Evolutionary conservation across 2,113 vertebrate species (phyloP).

Genomic region (Ovis aries): ARS-UI_Ramb_v3.0 NC_056058.1:72303001-72303500

Average conservation of each 20-base stretch:
- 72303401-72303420: not conserved
- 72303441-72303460: not conserved
- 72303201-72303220: not conserved
- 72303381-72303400: slow-evolving; percentile 17
- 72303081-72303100: not conserved
- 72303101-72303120: not conserved
- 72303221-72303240: not conserved
- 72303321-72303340: slow-evolving; percentile 36
- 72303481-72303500: not conserved
- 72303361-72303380: slow-evolving; percentile 13
- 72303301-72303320: slow-evolving; percentile 24
- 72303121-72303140: not conserved
- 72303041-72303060: not conserved
- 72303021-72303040: not conserved
- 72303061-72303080: not conserved
- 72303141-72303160: not conserved
- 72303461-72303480: not conserved
- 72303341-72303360: not conserved
- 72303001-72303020: not conserved
- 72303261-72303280: slow-evolving; percentile 48
- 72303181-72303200: slow-evolving; percentile 15
- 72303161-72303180: not conserved
- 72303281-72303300: not conserved
- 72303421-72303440: not conserved
- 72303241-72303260: slow-evolving; percentile 12